Evolutionary conservation across 1,140 invertebrate genomes (phyloP).

Genomic region (Caenorhabditis remanei): DNA sequence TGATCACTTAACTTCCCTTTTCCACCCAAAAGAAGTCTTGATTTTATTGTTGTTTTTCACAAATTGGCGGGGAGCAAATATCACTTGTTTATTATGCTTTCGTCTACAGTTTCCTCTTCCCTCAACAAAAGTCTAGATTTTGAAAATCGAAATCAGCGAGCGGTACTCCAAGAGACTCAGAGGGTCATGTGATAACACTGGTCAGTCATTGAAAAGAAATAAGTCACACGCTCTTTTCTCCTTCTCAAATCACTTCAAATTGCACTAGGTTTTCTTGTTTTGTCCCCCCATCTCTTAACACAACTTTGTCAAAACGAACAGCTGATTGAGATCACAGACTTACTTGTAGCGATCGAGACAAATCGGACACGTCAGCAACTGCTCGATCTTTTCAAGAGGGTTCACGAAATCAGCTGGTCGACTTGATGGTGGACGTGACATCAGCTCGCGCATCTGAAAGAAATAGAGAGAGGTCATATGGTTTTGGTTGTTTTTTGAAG

Average conservation of each 20-base stretch:
- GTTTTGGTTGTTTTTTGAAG: neutral
- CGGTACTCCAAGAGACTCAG: constrained; percentile 4
- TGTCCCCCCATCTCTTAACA: neutral
- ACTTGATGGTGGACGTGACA: constrained; percentile 58
- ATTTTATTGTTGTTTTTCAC: neutral
- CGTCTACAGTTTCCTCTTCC: neutral
- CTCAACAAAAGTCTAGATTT: neutral
- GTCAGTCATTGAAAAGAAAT: neutral
- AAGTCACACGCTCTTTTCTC: neutral
- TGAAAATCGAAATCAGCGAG: neutral
- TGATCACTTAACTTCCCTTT: neutral
- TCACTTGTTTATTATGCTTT: neutral
- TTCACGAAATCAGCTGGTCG: constrained; percentile 71
- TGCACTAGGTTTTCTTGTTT: neutral
- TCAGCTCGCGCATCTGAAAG: constrained; percentile 61
- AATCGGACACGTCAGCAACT: constrained; percentile 95
- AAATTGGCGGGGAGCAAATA: neutral
- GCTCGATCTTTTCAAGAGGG: constrained; percentile 86
- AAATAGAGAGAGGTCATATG: neutral
- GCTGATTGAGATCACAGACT: constrained; percentile 56
- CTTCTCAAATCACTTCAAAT: neutral
- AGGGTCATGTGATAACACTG: constrained; percentile 37
- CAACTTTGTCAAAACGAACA: constrained; percentile 19
- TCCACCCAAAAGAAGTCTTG: neutral
- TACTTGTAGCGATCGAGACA: constrained; percentile 89